Percentiles rank a stretch among this genome's conserved stretches.
Evolutionary conservation across 2,113 vertebrate species (phyloP).

Genomic region (Aix galericulata): DNA sequence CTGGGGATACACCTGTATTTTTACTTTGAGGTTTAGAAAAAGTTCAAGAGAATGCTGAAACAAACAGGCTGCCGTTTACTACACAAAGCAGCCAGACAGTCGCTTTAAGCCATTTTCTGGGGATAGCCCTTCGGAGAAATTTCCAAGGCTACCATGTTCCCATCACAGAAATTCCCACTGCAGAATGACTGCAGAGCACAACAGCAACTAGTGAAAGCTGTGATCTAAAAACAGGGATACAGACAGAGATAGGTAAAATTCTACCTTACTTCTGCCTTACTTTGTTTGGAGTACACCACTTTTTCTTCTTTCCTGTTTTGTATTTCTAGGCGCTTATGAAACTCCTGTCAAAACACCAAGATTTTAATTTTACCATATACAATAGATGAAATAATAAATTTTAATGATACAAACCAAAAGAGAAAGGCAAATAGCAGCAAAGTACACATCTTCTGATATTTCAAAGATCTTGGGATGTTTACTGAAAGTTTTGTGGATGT

Average conservation of each 20-base stretch:
- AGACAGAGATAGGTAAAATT: neutral
- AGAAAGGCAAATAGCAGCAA: neutral
- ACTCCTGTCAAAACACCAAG: neutral
- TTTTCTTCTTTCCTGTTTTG: neutral
- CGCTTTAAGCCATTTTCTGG: neutral
- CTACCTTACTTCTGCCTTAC: neutral
- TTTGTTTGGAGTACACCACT: neutral
- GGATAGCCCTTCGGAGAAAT: neutral
- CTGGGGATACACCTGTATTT: neutral
- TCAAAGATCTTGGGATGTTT: neutral
- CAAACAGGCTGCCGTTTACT: fast-evolving
- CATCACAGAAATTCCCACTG: neutral
- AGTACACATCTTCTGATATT: neutral
- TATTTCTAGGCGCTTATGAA: neutral
- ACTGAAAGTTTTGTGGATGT: neutral
- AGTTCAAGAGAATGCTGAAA: neutral
- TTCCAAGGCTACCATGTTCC: neutral
- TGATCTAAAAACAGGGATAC: neutral
- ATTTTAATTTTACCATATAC: neutral
- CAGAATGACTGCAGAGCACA: neutral
- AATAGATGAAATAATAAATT: neutral
- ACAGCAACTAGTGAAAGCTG: neutral
- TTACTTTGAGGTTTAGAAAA: neutral
- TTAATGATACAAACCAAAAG: neutral
- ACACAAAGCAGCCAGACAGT: neutral